Percentiles rank a stretch among this genome's conserved stretches.
phyloP scores from a whole-genome alignment of 2,797 vertebrate species.

The Pseudomugil tenellus region DNA sequence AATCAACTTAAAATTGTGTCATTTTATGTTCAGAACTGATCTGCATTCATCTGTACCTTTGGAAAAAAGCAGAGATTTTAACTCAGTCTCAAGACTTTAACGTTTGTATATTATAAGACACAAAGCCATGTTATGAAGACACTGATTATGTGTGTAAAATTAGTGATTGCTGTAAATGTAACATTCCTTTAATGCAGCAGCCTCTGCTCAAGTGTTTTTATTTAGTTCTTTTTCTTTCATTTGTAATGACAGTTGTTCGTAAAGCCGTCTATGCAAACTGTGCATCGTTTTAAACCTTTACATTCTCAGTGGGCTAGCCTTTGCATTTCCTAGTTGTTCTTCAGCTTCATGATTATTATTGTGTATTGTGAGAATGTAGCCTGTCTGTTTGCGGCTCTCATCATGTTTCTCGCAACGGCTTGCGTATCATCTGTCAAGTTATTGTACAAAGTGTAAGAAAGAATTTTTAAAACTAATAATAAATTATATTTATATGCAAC shows the following conservation, averaged over 20 bases:
- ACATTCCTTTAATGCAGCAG: constrained; percentile 66
- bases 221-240: constrained; percentile 24
- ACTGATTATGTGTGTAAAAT: constrained; percentile 51
- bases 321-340: constrained; percentile 80
- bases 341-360: constrained; percentile 72
- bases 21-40: constrained; percentile 35
- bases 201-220: constrained; percentile 54
- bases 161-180: constrained; percentile 54
- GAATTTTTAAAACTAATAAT: constrained; percentile 99
- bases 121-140: constrained; percentile 54
- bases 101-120: constrained; percentile 54
- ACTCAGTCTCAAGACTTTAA: constrained; percentile 27
- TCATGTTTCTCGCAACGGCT: constrained; percentile 88
- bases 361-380: constrained; percentile 88
- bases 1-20: constrained; percentile 37
- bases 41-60: constrained; percentile 27
- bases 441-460: constrained; percentile 99
- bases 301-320: constrained; percentile 81
- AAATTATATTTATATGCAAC: constrained; percentile 99
- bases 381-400: constrained; percentile 79
- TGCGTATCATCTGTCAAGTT: constrained; percentile 92
- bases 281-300: constrained; percentile 86
- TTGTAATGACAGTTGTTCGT: constrained; percentile 66
- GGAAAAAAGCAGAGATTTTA: constrained; percentile 28
- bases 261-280: constrained; percentile 95